Percentiles rank a stretch among this genome's conserved stretches.
phyloP scores from a whole-genome alignment of 1,140 invertebrate genomes.

The Cardiocondyla obscurior region DNA sequence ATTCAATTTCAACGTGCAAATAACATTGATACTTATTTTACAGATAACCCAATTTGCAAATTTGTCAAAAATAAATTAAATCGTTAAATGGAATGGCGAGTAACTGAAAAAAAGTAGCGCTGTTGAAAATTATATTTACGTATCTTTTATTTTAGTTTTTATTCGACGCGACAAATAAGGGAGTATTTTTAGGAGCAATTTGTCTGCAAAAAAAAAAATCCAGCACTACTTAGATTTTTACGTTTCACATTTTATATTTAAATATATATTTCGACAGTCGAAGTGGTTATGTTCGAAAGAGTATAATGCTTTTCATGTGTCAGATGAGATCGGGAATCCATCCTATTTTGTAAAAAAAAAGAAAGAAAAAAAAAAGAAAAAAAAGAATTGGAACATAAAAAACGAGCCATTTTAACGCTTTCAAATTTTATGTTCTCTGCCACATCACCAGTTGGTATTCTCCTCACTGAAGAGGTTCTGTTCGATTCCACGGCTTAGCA shows the following conservation, averaged over 20 bases:
- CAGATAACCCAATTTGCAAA: background rate
- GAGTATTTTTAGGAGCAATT: background rate
- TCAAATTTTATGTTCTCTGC: constrained; percentile 17
- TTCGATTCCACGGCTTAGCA: constrained; percentile 29
- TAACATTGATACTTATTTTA: background rate
- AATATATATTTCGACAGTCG: background rate
- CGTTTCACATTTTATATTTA: constrained; percentile 3
- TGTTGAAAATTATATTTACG: background rate
- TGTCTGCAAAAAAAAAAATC: background rate
- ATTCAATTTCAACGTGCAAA: background rate
- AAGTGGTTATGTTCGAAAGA: background rate
- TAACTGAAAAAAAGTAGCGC: background rate
- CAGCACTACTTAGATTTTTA: background rate
- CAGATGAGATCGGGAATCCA: background rate
- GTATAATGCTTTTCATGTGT: background rate
- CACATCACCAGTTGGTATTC: background rate
- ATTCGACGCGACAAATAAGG: background rate
- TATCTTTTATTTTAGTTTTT: background rate
- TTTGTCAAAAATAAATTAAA: background rate
- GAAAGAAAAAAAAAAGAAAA: background rate
- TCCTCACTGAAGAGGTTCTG: background rate
- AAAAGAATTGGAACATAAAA: background rate
- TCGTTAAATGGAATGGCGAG: background rate
- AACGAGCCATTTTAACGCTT: background rate
- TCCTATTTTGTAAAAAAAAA: constrained; percentile 5